A percentile compares a stretch with the other conserved stretches of the same genome.
Evolutionary conservation across 1,140 invertebrate genomes (phyloP).

Genomic region (Tetramorium simillimum): DNA sequence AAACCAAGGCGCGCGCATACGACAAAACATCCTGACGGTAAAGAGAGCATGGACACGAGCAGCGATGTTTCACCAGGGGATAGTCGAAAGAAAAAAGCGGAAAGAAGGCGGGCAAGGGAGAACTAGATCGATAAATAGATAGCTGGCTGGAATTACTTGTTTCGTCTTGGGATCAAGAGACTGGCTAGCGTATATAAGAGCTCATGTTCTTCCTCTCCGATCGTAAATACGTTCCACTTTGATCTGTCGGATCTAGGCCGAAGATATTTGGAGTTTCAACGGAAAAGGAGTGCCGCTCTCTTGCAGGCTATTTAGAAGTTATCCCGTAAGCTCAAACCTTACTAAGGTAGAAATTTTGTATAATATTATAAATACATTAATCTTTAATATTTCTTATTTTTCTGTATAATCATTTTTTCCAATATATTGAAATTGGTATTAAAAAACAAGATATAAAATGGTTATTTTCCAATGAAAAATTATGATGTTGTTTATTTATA

Average conservation of each 20-base stretch:
- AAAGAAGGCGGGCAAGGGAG: background rate
- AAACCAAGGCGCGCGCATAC: slow-evolving; percentile 45
- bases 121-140: slow-evolving; percentile 57
- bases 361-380: slow-evolving; percentile 11
- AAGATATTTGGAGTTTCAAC: slow-evolving; percentile 27
- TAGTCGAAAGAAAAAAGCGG: slow-evolving; percentile 37
- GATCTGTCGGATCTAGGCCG: slow-evolving; percentile 45
- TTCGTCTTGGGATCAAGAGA: slow-evolving; percentile 54
- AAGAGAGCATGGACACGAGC: slow-evolving; percentile 52
- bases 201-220: slow-evolving; percentile 26
- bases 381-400: background rate
- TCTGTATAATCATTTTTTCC: too few relatives aligned
- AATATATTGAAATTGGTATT: background rate
- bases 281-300: background rate
- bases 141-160: slow-evolving; percentile 52
- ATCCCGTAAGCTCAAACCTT: background rate
- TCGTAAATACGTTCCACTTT: slow-evolving; percentile 55
- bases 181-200: slow-evolving; percentile 41
- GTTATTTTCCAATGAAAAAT: background rate
- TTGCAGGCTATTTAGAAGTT: background rate
- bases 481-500: background rate
- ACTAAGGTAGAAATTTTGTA: background rate
- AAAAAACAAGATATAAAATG: background rate
- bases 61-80: slow-evolving; percentile 44
- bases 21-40: slow-evolving; percentile 49